Evolutionary conservation across 2,888 invertebrate genomes (phyloP), one percentile per base, ranked within the genome.

Genomic region (Lasiommata megera): DNA sequence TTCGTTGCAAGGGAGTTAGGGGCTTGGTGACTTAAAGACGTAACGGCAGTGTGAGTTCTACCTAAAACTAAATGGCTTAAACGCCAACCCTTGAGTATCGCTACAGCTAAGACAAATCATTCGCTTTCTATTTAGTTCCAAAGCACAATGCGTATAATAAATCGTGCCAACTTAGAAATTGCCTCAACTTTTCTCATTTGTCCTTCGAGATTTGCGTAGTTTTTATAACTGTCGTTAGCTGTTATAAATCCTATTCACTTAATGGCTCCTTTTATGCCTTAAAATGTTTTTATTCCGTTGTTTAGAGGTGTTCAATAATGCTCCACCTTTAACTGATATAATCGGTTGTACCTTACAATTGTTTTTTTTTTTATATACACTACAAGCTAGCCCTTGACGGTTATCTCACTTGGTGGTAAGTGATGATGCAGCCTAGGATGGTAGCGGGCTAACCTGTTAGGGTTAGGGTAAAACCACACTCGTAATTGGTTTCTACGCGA

Each of bases 151-250:
- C 46, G 16, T 17, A 18, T 43, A 34, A 43, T 53, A 41, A 43
- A 43, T 53, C 41, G 41, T 34, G 16, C 52, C 40, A 44, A 14
- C 43, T 43, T 43, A 18, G 18, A 53, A 43, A 53, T 53, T 36
- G 53, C 36, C 17, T 8, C 18, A 43, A 53, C 41, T 43, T 53
- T 36, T 53, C 34, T 36, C 53, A 53, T 53, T 53, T 43, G 18
- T 34, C 11, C 36, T 41, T 34, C 6, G 12, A 36, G 18, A 43
- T 53, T 43, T 31, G 12, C 46, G 46, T 46, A 46, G 46, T 46
- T 46, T 31, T 46, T 46, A 29, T 31, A 31, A 46, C 46, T 31
- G 46, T 29, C 46, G 29, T 46, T 46, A 46, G 29, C 46, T 46
- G 31, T 31, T 46, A 31, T 31, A 31, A 40, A 38, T 34, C 52